Percentiles rank a stretch among this genome's conserved stretches.
These are phyloP conservation scores for Arnoldichthys spilopterus DNA, from an alignment of 2,797 vertebrate species.

Conservation along the genomic window DNA sequence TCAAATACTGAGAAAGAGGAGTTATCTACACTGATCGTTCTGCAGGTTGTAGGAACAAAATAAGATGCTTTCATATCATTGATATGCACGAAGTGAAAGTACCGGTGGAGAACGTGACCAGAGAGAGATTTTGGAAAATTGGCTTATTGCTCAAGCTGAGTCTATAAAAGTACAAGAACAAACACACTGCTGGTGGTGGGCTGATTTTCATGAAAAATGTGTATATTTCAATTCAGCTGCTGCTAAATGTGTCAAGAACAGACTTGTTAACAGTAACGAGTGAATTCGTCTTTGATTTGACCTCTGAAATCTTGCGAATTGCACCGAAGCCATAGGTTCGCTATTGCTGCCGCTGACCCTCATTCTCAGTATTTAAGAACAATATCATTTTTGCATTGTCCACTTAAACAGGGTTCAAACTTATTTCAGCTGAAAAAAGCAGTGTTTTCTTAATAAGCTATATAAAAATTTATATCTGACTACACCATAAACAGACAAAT, in stretches of 20 bases:
- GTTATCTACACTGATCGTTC: constrained; percentile 22
- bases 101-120: constrained; percentile 6
- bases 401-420: constrained; percentile 64
- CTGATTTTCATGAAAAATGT: constrained; percentile 31
- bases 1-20: constrained; percentile 73
- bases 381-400: constrained; percentile 65
- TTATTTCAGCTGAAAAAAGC: constrained; percentile 71
- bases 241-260: not conserved
- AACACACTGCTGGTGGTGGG: constrained; percentile 53
- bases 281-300: not conserved
- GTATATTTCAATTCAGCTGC: constrained; percentile 1
- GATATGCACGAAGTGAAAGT: constrained; percentile 37
- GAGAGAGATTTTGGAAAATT: not conserved
- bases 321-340: constrained; percentile 32
- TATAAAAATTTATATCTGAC: constrained; percentile 84
- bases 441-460: constrained; percentile 76
- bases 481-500: constrained; percentile 92
- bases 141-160: constrained; percentile 61
- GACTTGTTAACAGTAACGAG: not conserved
- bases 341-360: constrained; percentile 54
- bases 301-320: not conserved
- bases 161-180: constrained; percentile 43
- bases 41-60: constrained; percentile 27
- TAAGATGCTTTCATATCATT: constrained; percentile 2
- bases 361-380: constrained; percentile 68